Base-by-base conservation (phyloP, 2,888 invertebrate genomes). In the Oxystoma pomonae region DNA sequence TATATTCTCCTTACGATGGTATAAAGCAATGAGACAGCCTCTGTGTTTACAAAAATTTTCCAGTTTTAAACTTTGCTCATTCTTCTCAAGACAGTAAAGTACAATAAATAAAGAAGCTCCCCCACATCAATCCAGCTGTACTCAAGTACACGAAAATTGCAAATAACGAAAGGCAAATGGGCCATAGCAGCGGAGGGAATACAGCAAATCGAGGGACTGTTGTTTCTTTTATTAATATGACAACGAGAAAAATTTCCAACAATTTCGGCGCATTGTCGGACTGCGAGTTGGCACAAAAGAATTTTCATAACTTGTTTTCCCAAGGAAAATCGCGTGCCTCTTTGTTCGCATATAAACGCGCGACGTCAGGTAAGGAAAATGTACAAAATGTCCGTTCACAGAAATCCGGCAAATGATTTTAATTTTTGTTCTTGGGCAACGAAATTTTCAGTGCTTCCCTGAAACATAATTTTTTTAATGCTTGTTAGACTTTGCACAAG, bases 201-300 rank as follows among this genome's bases (percentile, higher is more conserved):
- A 20, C 51, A 65, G 62, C 58, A 65, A 65, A 63, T 65, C 63
- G 60, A 21, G 16, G 20, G 17, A 55, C 63, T 56, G 60, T 58
- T 61, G 61, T 65, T 63, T 65, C 63, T 65, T 60, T 65, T 61
- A 61, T 55, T 63, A 63, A 61, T 61, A 49, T 55, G 66, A 64
- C 66, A 66, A 55, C 55, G 57, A 61, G 63, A 66, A 61, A 66
- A 63, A 66, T 66, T 63, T 59, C 50, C 16, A 9, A 20, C 57
- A 60, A 66, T 66, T 64, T 60, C 59, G 19, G 18, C 21, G 58
- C 53, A 53, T 53, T 53, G 53, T 53, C 19, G 53, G 53, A 53
- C 35, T 53, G 19, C 53, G 53, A 53, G 19, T 19, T 16, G 16
- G 19, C 53, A 53, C 35, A 53, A 53, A 53, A 19, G 53, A 53